Evolutionary conservation across 2,113 vertebrate genomes (phyloP).

Genomic region (Lamprotornis superbus): DNA sequence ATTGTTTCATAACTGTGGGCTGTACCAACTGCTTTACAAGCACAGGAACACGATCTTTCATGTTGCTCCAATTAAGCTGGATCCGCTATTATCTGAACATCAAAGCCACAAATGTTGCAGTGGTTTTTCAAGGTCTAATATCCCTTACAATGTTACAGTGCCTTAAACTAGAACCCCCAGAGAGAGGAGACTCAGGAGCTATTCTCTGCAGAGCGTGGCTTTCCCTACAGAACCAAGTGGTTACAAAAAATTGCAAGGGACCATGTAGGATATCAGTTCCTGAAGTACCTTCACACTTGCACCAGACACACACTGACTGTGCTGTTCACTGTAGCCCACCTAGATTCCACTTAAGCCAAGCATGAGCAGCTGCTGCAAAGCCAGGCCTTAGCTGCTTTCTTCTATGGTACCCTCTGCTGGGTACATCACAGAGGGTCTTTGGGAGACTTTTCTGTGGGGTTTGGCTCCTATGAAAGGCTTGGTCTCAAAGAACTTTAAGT

Average conservation of each 20-base stretch:
- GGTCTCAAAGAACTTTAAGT: neutral
- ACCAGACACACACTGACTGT: neutral
- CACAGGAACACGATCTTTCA: constrained; percentile 1
- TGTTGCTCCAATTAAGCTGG: neutral
- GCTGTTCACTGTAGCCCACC: neutral
- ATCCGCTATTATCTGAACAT: constrained; percentile 9
- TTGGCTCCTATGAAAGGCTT: neutral
- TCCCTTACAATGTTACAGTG: neutral
- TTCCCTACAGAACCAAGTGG: neutral
- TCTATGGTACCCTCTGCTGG: neutral
- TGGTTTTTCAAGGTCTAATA: neutral
- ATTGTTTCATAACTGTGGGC: neutral
- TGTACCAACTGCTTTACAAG: constrained; percentile 18
- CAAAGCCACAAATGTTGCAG: constrained; percentile 1
- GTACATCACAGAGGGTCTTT: neutral
- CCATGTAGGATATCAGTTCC: neutral
- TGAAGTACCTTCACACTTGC: neutral
- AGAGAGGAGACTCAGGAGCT: neutral
- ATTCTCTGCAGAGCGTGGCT: rapidly evolving
- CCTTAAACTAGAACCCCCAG: neutral
- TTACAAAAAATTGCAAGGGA: neutral
- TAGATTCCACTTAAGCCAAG: neutral
- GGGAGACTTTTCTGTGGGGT: neutral
- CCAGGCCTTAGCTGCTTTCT: neutral
- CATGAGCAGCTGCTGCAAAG: neutral